phyloP scores from a whole-genome alignment of 2,113 vertebrate species.

The Enhydra lutris region DNA sequence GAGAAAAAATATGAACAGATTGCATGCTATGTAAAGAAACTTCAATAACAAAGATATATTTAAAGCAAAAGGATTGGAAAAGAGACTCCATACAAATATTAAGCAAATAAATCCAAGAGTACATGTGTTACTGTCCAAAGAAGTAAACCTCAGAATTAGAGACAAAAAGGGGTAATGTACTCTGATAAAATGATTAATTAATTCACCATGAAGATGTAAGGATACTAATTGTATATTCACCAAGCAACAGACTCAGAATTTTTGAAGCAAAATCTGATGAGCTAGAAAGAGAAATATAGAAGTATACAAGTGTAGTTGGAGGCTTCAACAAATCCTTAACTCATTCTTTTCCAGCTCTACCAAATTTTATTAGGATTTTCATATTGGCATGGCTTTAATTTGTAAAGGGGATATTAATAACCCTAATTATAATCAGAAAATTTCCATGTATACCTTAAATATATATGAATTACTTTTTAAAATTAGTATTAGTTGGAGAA shows the following conservation, averaged over 20 bases:
- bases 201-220: background rate
- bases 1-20: background rate
- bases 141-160: background rate
- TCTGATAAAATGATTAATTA: background rate
- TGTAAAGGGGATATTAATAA: background rate
- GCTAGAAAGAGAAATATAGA: background rate
- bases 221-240: background rate
- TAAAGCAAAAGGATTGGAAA: background rate
- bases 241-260: background rate
- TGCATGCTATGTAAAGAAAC: background rate
- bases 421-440: background rate
- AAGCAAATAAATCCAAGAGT: background rate
- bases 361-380: background rate
- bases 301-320: background rate
- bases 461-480: background rate
- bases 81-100: background rate
- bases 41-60: background rate
- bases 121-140: background rate
- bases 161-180: background rate
- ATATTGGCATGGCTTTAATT: background rate
- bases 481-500: background rate
- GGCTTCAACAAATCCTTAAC: background rate
- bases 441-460: background rate
- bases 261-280: background rate
- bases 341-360: background rate